These are phyloP conservation scores for Bombus sylvicola DNA, from an alignment of 1,140 invertebrate species.

Conservation along the genomic window DNA sequence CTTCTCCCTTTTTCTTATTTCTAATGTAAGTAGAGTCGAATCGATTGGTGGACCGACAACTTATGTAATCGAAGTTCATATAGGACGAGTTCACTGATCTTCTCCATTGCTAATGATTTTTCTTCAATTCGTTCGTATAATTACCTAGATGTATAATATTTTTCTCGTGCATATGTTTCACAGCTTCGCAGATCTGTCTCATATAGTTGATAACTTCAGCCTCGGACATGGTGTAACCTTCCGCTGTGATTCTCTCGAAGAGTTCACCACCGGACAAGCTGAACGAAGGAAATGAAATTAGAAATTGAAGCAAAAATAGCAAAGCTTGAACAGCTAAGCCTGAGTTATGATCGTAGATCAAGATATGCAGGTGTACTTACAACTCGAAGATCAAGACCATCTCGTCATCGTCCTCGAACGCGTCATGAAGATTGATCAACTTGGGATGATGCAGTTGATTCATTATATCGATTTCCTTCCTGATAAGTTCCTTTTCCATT, in stretches of 20 bases:
- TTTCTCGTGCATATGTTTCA: conserved; percentile 99
- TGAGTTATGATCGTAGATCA: not conserved
- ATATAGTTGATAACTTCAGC: conserved; percentile 99
- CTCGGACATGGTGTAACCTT: conserved; percentile 99
- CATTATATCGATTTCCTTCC: conserved; percentile 99
- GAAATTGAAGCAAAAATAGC: not conserved
- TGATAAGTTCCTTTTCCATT: conserved; percentile 98
- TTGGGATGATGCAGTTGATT: conserved; percentile 99
- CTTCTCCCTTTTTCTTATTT: not conserved
- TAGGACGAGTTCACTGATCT: no score
- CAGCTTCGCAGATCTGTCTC: conserved; percentile 98
- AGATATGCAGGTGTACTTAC: conserved; percentile 85
- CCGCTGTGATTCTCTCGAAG: conserved; percentile 98
- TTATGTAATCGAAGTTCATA: no score
- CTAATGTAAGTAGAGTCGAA: not conserved
- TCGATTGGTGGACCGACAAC: no score
- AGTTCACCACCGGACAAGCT: conserved; percentile 98
- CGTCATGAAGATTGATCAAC: conserved; percentile 98
- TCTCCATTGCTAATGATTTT: no score
- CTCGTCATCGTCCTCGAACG: conserved; percentile 99
- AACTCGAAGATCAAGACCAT: conserved; percentile 99
- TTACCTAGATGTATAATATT: conserved; percentile 98
- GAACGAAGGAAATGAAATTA: conserved; percentile 39
- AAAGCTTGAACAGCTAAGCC: no score
- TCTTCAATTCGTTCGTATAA: no score